These are phyloP conservation scores for Puntigrus tetrazona DNA, from an alignment of 2,113 vertebrate species.

Conservation along the genomic window DNA sequence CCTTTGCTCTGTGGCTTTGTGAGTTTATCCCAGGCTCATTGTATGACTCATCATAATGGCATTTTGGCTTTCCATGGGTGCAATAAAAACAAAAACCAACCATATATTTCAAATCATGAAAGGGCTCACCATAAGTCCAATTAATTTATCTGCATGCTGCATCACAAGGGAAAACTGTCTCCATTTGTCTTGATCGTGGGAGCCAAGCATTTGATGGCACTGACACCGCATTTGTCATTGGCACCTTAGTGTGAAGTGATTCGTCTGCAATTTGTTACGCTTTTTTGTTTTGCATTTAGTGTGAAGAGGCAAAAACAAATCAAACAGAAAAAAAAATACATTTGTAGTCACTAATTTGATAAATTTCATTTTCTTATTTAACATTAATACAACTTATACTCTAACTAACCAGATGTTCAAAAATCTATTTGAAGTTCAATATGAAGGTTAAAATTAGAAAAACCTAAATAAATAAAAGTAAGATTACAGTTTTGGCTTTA, in stretches of 20 bases:
- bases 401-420: background rate
- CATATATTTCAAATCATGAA: slow-evolving; percentile 65
- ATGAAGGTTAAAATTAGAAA: background rate
- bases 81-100: slow-evolving; percentile 64
- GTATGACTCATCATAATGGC: slow-evolving; percentile 68
- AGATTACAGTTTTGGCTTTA: background rate
- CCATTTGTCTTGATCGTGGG: background rate
- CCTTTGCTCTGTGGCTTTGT: slow-evolving; percentile 15
- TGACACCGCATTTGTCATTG: background rate
- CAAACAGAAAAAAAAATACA: background rate
- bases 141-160: slow-evolving; percentile 10
- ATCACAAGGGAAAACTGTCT: background rate
- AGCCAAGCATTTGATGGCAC: slow-evolving; percentile 11
- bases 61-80: slow-evolving; percentile 65
- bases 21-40: slow-evolving; percentile 27
- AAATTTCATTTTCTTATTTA: background rate
- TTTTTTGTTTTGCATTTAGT: background rate
- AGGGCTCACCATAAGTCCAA: slow-evolving; percentile 11
- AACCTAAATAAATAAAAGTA: background rate
- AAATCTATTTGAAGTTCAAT: background rate
- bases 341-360: background rate
- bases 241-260: background rate
- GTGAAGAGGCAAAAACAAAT: background rate
- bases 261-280: background rate
- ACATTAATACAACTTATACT: background rate